phyloP scores from a whole-genome alignment of 2,888 invertebrate genomes.

The Hydroisotoma schaefferi region DNA sequence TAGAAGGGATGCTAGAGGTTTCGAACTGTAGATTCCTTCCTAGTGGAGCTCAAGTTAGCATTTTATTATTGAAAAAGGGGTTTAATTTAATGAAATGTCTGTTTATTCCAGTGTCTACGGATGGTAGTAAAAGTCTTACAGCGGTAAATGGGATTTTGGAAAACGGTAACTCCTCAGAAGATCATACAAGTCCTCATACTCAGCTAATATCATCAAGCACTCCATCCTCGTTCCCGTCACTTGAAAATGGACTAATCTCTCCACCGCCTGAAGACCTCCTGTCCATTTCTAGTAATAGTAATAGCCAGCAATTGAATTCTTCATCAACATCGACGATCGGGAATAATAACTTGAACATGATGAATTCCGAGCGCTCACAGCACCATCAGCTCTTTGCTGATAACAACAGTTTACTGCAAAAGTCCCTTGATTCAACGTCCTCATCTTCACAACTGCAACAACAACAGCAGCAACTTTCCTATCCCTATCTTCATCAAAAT shows the following conservation, averaged over 20 bases:
- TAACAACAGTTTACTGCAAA: too few species aligned
- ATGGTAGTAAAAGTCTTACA: constrained; percentile 31
- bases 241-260: constrained; percentile 40
- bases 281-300: constrained; percentile 17
- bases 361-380: constrained; percentile 31
- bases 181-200: constrained; percentile 35
- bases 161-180: constrained; percentile 28
- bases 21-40: too few species aligned
- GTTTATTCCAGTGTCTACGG: constrained; percentile 28
- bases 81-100: not conserved
- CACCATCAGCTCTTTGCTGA: constrained; percentile 40
- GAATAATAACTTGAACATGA: constrained; percentile 31
- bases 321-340: constrained; percentile 12
- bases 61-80: too few species aligned
- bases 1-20: too few species aligned
- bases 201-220: constrained; percentile 26
- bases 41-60: too few species aligned
- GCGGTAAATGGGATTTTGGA: constrained; percentile 43
- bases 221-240: constrained; percentile 4
- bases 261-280: constrained; percentile 24
- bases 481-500: too few species aligned
- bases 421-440: constrained; percentile 20
- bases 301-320: constrained; percentile 8
- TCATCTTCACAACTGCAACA: constrained; percentile 35
- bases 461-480: too few species aligned